These are phyloP conservation scores for Selenia dentaria DNA, from an alignment of 2,888 invertebrate genomes.

Conservation along the genomic window DNA sequence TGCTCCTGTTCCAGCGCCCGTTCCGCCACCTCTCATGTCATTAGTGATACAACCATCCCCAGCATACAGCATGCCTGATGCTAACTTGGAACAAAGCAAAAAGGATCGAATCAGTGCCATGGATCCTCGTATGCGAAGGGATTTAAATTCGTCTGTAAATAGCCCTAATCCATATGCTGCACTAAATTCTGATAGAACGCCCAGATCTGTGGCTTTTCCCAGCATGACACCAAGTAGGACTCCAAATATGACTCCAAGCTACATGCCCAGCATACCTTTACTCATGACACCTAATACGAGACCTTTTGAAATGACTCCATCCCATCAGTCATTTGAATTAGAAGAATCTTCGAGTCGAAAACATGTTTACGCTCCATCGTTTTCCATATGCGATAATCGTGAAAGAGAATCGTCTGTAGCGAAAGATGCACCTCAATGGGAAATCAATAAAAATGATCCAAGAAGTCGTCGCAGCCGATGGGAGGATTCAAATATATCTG, in stretches of 20 bases:
- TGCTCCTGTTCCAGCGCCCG: conserved; percentile 4
- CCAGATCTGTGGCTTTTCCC: conserved; percentile 29
- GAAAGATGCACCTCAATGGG: conserved; percentile 42
- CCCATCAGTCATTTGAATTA: conserved; percentile 50
- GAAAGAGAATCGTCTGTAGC: conserved; percentile 45
- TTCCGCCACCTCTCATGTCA: background rate
- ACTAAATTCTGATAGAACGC: conserved; percentile 40
- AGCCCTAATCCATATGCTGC: conserved; percentile 40
- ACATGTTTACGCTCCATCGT: conserved; percentile 67
- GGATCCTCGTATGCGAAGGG: conserved; percentile 64
- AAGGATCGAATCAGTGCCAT: conserved; percentile 27
- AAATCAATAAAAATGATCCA: conserved; percentile 18
- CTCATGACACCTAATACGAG: conserved; percentile 48
- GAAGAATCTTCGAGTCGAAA: conserved; percentile 49
- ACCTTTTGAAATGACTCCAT: conserved; percentile 55
- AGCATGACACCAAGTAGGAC: conserved; percentile 34
- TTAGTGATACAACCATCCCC: background rate
- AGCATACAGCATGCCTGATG: conserved; percentile 6
- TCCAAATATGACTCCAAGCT: conserved; percentile 35
- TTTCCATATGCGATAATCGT: conserved; percentile 42
- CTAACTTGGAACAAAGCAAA: conserved; percentile 33
- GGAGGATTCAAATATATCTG: conserved; percentile 24
- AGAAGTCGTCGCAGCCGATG: conserved; percentile 20
- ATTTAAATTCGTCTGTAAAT: conserved; percentile 39
- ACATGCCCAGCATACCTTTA: conserved; percentile 38